Base-by-base conservation (phyloP, 1,140 invertebrate species). In the Scaptomyza hsui region DNA sequence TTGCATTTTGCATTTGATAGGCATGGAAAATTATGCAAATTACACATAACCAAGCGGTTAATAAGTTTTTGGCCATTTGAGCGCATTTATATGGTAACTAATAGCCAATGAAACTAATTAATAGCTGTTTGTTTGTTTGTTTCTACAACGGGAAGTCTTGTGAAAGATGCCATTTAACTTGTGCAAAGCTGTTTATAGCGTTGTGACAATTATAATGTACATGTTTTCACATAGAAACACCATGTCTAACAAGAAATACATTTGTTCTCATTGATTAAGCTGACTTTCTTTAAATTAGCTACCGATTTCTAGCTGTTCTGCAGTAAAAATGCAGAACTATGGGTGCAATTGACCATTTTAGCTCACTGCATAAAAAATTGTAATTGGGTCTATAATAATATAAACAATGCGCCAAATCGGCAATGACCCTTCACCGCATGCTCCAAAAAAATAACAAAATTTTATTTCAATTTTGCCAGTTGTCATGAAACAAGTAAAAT, bases 1-100 rank as follows among this genome's bases (percentile, higher is more conserved):
- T 80, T 70, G 73, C 73, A 81, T 62, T 77, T 72, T 81, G 77
- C 73, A 56, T 61, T 78, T 71, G 49, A 81, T 82, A 78, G 78
- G 52, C 68, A 78, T 82, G 74, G 49, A 61, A 64, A 53, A 64
- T 81, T 61, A 77, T 82, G 78, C 69, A 74, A 81, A 81, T 81
- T 78, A 53, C 45, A 45, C 60, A 61, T 70, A 56, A 42, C 24
- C 37, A 64, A 64, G 24, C 37, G 44, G 32, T 56, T 83, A 82
- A 69, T 76, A 47, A 41, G 48, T 71, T 71, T 83, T 83, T 70
- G 52, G 71, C 78, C 44, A 37, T 37, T 78, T 74, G 61, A 70
- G 75, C 57, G 55, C 69, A 83, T 61, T 78, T 83, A 83, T 78
- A 78, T 74, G 60, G 47, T 47, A 61, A 69, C 45, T 63, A 67